Base-by-base conservation (phyloP, 2,888 invertebrate genomes). In the Belgica antarctica region DNA sequence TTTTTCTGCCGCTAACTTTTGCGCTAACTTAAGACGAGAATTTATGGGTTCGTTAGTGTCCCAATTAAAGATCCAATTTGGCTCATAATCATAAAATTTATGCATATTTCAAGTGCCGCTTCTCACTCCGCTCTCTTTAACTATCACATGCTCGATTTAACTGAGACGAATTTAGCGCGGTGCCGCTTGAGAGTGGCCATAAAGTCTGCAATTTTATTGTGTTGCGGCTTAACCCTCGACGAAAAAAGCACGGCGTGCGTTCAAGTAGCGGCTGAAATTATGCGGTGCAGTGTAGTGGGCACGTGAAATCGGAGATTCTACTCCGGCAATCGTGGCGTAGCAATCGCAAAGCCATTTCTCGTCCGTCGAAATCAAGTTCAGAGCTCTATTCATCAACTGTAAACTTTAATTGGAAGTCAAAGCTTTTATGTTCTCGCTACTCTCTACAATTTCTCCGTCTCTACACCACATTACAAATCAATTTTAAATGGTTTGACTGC, bases 401-500 rank as follows among this genome's bases (percentile, higher is more conserved):
- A 52, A 52, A 52, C 52, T 52, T 52, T 52, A 52, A 52, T 52
- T 52, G 52, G 52, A 52, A 52, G 52, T 52, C 52, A 52, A 52
- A 52, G 52, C 52, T 52, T n/a, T 22, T 52, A 41, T 41, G 41
- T 41, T 41, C 41, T 41, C 41, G 41, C 41, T 52, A 19, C 52
- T 19, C 52, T 52, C 22, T 22, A n/a, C 17, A 52, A 61, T 25
- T 61, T 8, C n/a, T 61, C 24, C 25, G 12, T 28, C 7, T 27
- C 7, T 28, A 24, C 61, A 61, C 61, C 25, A 65, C 65, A 65
- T 65, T 47, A 66, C 65, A 66, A 66, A 66, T 66, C 65, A 66
- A 66, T 66, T 66, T 66, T 66, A 66, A 66, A 66, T 47, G 65
- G 65, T 17, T 36, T 61, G 61, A 61, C 52, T 52, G n/a, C 15